These are phyloP conservation scores for Campaea margaritaria DNA, from an alignment of 2,888 invertebrate species.

Conservation along the genomic window DNA sequence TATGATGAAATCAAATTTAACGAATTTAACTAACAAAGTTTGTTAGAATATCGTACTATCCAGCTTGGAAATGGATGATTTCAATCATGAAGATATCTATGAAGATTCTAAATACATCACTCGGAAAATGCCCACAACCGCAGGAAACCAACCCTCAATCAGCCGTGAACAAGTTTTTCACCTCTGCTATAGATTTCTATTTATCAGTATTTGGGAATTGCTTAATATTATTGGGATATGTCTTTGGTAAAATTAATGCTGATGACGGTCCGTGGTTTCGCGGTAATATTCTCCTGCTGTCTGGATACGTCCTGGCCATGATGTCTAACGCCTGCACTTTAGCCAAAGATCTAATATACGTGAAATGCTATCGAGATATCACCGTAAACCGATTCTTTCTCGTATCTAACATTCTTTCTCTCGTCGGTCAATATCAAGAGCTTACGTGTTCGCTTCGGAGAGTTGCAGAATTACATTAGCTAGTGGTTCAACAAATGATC, in stretches of 20 bases:
- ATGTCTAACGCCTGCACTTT: conserved; percentile 46
- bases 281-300: conserved; percentile 49
- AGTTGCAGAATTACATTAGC: conserved; percentile 21
- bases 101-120: conserved; percentile 36
- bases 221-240: conserved; percentile 51
- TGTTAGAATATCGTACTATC: background rate
- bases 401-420: conserved; percentile 52
- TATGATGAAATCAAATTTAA: conserved; percentile 4
- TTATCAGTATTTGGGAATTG: conserved; percentile 50
- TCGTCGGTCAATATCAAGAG: conserved; percentile 57
- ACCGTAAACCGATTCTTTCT: conserved; percentile 50
- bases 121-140: conserved; percentile 31
- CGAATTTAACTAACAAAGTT: background rate
- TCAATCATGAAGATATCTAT: conserved; percentile 46
- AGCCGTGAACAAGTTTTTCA: conserved; percentile 37
- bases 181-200: conserved; percentile 48
- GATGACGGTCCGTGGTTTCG: conserved; percentile 37
- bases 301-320: conserved; percentile 49
- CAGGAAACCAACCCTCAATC: conserved; percentile 36
- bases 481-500: conserved; percentile 49
- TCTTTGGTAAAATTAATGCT: conserved; percentile 45
- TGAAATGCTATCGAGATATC: conserved; percentile 41
- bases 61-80: conserved; percentile 22
- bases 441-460: conserved; percentile 38
- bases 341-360: conserved; percentile 43